These are phyloP conservation scores for Linepithema humile DNA, from an alignment of 1,140 invertebrate species.

Conservation along the genomic window DNA sequence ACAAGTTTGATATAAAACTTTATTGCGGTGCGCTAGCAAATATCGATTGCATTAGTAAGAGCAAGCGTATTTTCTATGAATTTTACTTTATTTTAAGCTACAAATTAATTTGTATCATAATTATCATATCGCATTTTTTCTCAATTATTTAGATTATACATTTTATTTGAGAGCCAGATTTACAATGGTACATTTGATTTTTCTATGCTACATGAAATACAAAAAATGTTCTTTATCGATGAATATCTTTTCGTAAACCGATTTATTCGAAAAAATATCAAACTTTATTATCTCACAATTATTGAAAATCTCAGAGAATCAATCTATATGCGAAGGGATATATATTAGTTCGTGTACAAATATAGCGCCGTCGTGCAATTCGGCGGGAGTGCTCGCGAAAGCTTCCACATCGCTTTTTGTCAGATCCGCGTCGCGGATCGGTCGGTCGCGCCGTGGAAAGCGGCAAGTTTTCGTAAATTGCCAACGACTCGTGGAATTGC, in stretches of 20 bases:
- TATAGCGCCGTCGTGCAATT: slow-evolving; percentile 59
- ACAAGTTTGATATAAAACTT: not conserved
- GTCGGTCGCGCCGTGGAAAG: not conserved
- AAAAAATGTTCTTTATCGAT: not conserved
- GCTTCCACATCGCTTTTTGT: slow-evolving; percentile 62
- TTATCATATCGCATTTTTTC: not conserved
- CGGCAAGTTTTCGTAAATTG: slow-evolving; percentile 71
- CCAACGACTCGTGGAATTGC: slow-evolving; percentile 68
- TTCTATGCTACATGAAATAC: not conserved
- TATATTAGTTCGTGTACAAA: slow-evolving; percentile 51
- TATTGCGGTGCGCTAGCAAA: not conserved
- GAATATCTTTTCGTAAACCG: not conserved
- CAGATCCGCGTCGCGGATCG: slow-evolving; percentile 17
- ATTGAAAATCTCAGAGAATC: slow-evolving; percentile 3
- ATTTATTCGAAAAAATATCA: not conserved
- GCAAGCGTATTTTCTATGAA: not conserved
- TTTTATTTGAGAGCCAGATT: not conserved
- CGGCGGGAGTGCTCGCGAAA: slow-evolving; percentile 51
- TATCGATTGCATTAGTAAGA: not conserved
- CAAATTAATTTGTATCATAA: no score
- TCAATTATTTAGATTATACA: not conserved
- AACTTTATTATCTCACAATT: not conserved
- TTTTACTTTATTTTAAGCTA: no score
- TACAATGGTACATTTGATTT: not conserved
- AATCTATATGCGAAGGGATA: not conserved